A percentile compares a stretch with the other conserved stretches of the same genome.
These are phyloP conservation scores for Stenodema calcarata DNA, from an alignment of 2,888 invertebrate species.

Conservation along the genomic window DNA sequence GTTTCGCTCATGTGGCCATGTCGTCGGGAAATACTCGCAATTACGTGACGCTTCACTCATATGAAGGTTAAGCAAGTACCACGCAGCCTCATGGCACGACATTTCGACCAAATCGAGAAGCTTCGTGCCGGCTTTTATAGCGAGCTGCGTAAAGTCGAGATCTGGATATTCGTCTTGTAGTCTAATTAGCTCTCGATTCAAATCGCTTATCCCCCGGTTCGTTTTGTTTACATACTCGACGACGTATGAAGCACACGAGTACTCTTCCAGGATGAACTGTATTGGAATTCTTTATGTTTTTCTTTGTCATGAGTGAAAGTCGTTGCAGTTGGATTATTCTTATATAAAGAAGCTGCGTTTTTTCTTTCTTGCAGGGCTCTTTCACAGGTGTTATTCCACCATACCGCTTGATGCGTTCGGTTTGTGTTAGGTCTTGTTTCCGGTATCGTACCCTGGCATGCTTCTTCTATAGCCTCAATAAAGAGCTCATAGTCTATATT, in stretches of 20 bases:
- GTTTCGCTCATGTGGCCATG: constrained; percentile 59
- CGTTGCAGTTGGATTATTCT: not conserved
- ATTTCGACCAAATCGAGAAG: not conserved
- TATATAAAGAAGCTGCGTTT: not conserved
- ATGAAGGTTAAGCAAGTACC: constrained; percentile 35
- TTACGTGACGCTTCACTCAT: constrained; percentile 26
- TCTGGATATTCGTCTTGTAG: constrained; percentile 13
- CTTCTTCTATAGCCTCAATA: not conserved
- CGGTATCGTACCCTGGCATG: not conserved
- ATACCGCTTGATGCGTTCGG: not conserved
- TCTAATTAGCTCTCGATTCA: constrained; percentile 14
- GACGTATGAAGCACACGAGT: too few relatives aligned
- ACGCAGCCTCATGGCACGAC: constrained; percentile 15
- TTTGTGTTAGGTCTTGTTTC: not conserved
- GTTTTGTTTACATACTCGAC: too few relatives aligned
- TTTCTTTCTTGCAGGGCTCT: not conserved
- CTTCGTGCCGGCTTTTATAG: not conserved
- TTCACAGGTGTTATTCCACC: not conserved
- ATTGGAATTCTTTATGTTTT: too few relatives aligned
- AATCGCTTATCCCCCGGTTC: constrained; percentile 59
- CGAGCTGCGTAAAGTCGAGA: constrained; percentile 53
- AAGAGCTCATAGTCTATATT: not conserved
- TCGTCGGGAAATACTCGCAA: constrained; percentile 42
- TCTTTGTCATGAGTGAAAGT: too few relatives aligned
- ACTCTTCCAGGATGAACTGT: constrained; percentile 60